Evolutionary conservation across 2,888 invertebrate genomes (phyloP), one percentile per base, ranked within the genome.

Genomic region (Pseudeuparius sepicola): DNA sequence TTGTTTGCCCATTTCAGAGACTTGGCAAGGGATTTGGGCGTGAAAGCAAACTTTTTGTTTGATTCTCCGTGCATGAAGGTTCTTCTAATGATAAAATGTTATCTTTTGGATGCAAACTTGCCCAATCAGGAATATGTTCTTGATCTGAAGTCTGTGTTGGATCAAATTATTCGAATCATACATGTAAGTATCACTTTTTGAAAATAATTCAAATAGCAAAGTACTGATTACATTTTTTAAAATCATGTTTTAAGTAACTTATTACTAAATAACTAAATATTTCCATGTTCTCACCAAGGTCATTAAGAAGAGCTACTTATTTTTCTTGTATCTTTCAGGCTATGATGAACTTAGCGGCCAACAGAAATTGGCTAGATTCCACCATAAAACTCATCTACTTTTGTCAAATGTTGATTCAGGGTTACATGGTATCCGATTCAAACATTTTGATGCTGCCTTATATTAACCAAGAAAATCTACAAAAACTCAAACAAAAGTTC

Each of bases 21-120:
- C 49, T 64, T 97, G 38, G 77, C 87, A 0, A 77, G 81, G 52
- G 64, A 70, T 41, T 81, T 90, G 78, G 83, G 2, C 65, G 81
- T 43, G 67, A 76, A 40, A 81, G 48, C 82, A 53, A 64, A 77
- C 1, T 65, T 81, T 33, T 72, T 78, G 0, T 78, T 82, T 51
- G 96, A 94, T 64, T 90, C 89, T 3, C 83, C 98, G 0, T 83
- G 94, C 63, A 85, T 92, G 4, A 99, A 99, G 67, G 81, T 96
- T 4, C 83, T 86, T 63, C 66, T 99, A 4, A 66, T 99, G 34
- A 72, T 98, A 5, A 97, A 97, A 67, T 89, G 94, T 7, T 93
- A 98, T 59, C 83, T 97, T 60, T 75, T 82, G n/a, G 75, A 85
- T 25, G 58, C 84, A 4, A 65, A 71, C 16, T 63, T 98, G 34